These are phyloP conservation scores for Aporophyla nigra DNA, from an alignment of 2,888 invertebrate genomes.

Conservation along the genomic window DNA sequence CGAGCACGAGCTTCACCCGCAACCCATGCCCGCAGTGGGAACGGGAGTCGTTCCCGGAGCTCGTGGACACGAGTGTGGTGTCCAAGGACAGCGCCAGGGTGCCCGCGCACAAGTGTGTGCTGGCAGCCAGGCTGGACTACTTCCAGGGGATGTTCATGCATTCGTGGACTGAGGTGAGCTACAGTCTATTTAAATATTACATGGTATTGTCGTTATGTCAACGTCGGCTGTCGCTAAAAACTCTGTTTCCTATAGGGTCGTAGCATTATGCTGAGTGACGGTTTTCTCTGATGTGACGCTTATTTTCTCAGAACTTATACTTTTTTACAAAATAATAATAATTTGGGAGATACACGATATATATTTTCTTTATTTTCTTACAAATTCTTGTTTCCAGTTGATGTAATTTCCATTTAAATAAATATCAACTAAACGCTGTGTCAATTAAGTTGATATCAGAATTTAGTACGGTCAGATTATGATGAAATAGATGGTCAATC, in stretches of 20 bases:
- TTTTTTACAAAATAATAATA: too few species aligned
- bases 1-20: conserved; percentile 74
- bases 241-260: too few species aligned
- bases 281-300: too few species aligned
- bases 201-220: too few species aligned
- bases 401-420: not conserved
- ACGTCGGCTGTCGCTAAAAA: too few species aligned
- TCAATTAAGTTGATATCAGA: not conserved
- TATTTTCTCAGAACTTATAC: too few species aligned
- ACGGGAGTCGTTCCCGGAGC: conserved; percentile 85
- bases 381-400: not conserved
- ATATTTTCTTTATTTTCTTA: too few species aligned
- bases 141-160: conserved; percentile 96
- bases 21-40: conserved; percentile 79
- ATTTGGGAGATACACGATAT: too few species aligned
- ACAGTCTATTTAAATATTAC: not conserved
- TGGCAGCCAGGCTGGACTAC: conserved; percentile 95
- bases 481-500: not conserved
- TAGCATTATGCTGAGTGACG: too few species aligned
- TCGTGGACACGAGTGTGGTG: conserved; percentile 92
- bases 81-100: conserved; percentile 88
- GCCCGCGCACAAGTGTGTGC: conserved; percentile 95
- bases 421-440: not conserved
- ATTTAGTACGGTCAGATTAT: not conserved
- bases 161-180: conserved; percentile 93